These are phyloP conservation scores for Daubentonia madagascariensis DNA, from an alignment of 2,113 vertebrate species.

Conservation along the genomic window DNA sequence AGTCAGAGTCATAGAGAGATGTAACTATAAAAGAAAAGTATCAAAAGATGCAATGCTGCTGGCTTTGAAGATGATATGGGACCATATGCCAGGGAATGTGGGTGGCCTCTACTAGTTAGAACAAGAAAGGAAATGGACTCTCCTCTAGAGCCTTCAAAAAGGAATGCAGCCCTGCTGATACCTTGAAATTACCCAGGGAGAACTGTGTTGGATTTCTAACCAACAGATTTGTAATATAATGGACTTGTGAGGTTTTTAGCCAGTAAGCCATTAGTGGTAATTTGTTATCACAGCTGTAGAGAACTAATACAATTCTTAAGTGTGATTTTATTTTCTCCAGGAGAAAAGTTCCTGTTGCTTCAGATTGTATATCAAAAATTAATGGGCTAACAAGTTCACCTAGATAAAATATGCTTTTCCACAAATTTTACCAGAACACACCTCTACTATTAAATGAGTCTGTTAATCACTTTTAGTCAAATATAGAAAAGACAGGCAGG, in stretches of 20 bases:
- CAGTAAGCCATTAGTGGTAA: not conserved
- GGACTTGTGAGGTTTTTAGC: not conserved
- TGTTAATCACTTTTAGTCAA: not conserved
- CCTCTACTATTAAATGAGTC: not conserved
- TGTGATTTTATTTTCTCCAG: not conserved
- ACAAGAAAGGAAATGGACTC: not conserved
- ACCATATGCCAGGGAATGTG: not conserved
- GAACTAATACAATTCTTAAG: not conserved
- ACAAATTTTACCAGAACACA: not conserved
- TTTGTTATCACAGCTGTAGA: not conserved
- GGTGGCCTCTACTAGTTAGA: not conserved
- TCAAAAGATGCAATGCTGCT: fast-evolving
- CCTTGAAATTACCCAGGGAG: not conserved
- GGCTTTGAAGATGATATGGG: not conserved
- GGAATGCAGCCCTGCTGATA: not conserved
- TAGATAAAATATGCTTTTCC: not conserved
- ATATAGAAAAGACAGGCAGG: not conserved
- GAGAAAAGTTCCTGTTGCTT: not conserved
- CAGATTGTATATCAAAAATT: not conserved
- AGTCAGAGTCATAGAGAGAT: not conserved
- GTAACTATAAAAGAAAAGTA: not conserved
- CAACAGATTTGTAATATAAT: not conserved
- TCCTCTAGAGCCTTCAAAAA: not conserved
- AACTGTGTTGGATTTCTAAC: not conserved
- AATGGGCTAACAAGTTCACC: not conserved